Evolutionary conservation across 2,888 invertebrate species (phyloP), one percentile per base, ranked within the genome.

Genomic region (Monoplex corrugatus): DNA sequence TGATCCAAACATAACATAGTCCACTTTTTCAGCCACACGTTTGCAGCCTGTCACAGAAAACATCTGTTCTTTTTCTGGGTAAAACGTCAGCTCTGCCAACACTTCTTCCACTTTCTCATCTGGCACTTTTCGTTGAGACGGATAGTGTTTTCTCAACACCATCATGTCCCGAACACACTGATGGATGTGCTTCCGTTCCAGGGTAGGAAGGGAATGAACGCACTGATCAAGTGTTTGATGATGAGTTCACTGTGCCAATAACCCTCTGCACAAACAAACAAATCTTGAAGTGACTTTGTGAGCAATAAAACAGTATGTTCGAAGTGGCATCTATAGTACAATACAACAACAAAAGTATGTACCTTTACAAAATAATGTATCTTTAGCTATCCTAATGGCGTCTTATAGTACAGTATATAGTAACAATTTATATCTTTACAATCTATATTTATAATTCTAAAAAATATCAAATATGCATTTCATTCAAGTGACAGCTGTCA

Each of bases 191-290:
- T 95, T 93, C 98, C 97, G 96, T 99, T 98, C 92, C 99, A 96
- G 0, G 99, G 99, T 91, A 99, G 96, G 95, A 99, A 99, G 84
- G 99, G 99, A 91, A 99, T 97, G 95, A 98, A 99, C 95, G 98
- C 98, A 96, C 99, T 99, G 90, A 99, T 98, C 80, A 99, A 96
- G 96, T 98, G 98, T 72, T 97, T 97, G 90, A 97, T 97, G 93
- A 99, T 98, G 0, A 98, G 96, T 91, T 97, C 97, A 88, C 98
- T 97, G 94, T 97, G 97, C 94, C 98, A 97, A 91, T 99, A 97
- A 0, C 99, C 99, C 93, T 98, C 98, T 96, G 93, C 40, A 93
- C 92, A 43, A 89, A 44, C 92, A 32, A 40, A n/a, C 72, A 38
- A 44, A 13, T 23, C 23, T 38, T n/a, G n/a, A n/a, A n/a, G n/a